Percentiles rank a stretch among this genome's conserved stretches.
phyloP scores from a whole-genome alignment of 2,797 vertebrate genomes.

The Squalus acanthias region DNA sequence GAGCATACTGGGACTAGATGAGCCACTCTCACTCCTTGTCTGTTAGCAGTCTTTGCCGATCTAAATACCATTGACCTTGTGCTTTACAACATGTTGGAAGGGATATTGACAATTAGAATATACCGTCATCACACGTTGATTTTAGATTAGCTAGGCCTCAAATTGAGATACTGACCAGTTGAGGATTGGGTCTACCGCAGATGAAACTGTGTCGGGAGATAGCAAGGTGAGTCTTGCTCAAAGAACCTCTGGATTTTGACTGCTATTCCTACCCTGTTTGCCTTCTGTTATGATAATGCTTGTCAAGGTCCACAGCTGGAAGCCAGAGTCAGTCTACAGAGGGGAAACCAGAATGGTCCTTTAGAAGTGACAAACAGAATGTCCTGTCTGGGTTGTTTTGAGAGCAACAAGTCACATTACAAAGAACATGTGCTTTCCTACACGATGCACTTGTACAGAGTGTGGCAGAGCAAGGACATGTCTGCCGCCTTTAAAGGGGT shows the following conservation, averaged over 20 bases:
- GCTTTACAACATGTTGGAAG: neutral
- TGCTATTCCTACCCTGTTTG: neutral
- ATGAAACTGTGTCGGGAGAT: neutral
- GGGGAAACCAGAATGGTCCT: neutral
- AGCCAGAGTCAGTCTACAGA: neutral
- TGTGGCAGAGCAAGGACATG: neutral
- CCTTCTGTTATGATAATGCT: neutral
- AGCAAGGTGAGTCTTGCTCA: neutral
- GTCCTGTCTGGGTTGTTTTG: neutral
- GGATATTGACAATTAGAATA: neutral
- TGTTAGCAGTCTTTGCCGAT: neutral
- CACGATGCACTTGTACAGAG: neutral
- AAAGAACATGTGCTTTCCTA: neutral
- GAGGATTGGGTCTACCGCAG: neutral
- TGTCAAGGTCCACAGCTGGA: neutral
- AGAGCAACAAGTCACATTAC: neutral
- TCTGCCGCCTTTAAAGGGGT: neutral
- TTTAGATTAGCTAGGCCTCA: neutral
- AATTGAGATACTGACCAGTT: neutral
- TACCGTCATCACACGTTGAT: neutral
- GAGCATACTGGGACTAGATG: neutral
- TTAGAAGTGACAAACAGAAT: neutral
- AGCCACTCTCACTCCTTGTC: neutral
- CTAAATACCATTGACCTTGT: neutral
- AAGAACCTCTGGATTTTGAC: neutral